These are phyloP conservation scores for Neosilurus hyrtlii DNA, from an alignment of 2,797 vertebrate genomes.

Conservation along the genomic window DNA sequence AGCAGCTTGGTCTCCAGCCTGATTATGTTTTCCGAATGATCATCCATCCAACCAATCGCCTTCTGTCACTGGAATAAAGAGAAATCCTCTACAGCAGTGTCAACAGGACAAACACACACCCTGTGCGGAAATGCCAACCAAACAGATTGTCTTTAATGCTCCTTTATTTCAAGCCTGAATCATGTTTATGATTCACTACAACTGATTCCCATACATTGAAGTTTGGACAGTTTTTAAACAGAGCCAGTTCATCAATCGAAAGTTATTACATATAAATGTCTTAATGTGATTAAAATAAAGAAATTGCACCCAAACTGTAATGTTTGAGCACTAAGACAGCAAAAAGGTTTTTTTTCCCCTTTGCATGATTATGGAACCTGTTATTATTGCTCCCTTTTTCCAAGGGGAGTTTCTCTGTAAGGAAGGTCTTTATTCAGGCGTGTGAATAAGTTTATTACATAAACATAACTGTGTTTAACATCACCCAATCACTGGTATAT, in stretches of 20 bases:
- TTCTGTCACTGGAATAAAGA: slow-evolving; percentile 36
- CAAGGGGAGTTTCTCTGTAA: too few relatives aligned
- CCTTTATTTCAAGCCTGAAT: slow-evolving; percentile 2
- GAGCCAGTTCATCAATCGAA: too few relatives aligned
- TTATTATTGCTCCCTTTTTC: too few relatives aligned
- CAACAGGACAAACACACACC: background rate
- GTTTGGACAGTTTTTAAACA: too few relatives aligned
- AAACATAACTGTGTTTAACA: too few relatives aligned
- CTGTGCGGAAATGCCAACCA: background rate
- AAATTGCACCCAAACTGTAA: background rate
- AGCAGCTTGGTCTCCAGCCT: slow-evolving; percentile 37
- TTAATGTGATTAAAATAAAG: background rate
- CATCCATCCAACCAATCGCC: slow-evolving; percentile 28
- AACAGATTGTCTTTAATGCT: background rate
- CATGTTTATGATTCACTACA: slow-evolving; percentile 38
- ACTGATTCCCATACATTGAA: slow-evolving; percentile 8
- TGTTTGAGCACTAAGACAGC: background rate
- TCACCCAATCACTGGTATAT: too few relatives aligned
- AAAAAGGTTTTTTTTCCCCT: too few relatives aligned
- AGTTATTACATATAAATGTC: background rate
- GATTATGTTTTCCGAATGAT: slow-evolving; percentile 34
- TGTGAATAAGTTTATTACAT: too few relatives aligned
- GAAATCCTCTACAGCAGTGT: slow-evolving; percentile 45
- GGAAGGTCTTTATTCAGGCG: too few relatives aligned
- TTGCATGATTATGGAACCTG: too few relatives aligned